These are phyloP conservation scores for Nipponacmea schrenckii DNA, from an alignment of 2,888 invertebrate genomes.

Conservation along the genomic window DNA sequence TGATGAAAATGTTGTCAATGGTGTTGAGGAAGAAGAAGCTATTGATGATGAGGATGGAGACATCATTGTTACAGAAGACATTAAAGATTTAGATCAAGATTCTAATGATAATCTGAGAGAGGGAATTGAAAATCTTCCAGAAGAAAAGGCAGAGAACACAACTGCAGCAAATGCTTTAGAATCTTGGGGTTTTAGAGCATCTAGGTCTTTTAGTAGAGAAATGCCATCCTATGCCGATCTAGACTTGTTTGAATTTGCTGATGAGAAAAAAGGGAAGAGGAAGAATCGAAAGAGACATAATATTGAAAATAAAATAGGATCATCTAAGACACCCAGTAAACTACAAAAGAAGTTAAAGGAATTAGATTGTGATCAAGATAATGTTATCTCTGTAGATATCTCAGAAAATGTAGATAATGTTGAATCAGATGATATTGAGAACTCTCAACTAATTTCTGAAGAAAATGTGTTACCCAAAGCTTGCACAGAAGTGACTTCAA, in stretches of 20 bases:
- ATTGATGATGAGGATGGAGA: not conserved
- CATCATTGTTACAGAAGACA: not conserved
- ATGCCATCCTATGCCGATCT: not conserved
- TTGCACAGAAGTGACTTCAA: too few species aligned
- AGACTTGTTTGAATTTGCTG: constrained; percentile 21
- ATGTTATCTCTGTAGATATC: not conserved
- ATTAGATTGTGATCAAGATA: too few species aligned
- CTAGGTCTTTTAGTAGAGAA: not conserved
- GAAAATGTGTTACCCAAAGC: too few species aligned
- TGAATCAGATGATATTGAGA: too few species aligned
- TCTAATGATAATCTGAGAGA: constrained; percentile 2
- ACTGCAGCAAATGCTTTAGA: constrained; percentile 19
- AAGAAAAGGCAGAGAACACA: constrained; percentile 20
- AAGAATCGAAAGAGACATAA: too few species aligned
- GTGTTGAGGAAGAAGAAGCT: not conserved
- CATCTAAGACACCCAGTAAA: too few species aligned
- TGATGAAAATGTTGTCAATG: constrained; percentile 1
- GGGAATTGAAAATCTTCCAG: not conserved
- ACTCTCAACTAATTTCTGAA: too few species aligned
- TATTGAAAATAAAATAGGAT: too few species aligned
- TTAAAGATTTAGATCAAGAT: not conserved
- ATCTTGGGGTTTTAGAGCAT: not conserved
- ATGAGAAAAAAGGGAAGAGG: constrained; percentile 18
- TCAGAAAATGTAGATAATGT: not conserved
- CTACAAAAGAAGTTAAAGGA: too few species aligned